phyloP scores from a whole-genome alignment of 2,797 vertebrate species.

The Rhadinocentrus ornatus region DNA sequence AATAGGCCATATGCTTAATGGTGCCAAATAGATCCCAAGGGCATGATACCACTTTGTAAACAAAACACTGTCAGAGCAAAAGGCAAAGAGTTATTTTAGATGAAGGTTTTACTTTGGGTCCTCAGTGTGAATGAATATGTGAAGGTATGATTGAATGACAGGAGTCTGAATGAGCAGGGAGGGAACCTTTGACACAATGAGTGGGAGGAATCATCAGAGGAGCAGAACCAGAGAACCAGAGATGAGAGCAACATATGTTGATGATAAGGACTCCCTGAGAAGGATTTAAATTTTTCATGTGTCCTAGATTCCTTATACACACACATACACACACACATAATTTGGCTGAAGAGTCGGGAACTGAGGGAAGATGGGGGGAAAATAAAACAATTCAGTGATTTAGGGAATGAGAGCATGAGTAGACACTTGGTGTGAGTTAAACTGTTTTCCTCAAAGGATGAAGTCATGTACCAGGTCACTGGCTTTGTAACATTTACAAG shows the following conservation, averaged over 20 bases:
- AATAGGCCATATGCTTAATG: constrained; percentile 59
- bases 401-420: constrained; percentile 50
- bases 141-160: constrained; percentile 44
- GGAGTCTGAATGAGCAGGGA: constrained; percentile 35
- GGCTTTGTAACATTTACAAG: constrained; percentile 55
- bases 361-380: constrained; percentile 33
- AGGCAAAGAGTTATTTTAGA: constrained; percentile 21
- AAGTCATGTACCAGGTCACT: constrained; percentile 56
- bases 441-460: constrained; percentile 50
- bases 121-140: constrained; percentile 34
- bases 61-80: constrained; percentile 31
- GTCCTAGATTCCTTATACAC: constrained; percentile 77
- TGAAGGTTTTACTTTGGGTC: constrained; percentile 18
- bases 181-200: constrained; percentile 47
- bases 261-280: constrained; percentile 78
- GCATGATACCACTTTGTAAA: constrained; percentile 53
- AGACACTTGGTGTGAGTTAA: constrained; percentile 44
- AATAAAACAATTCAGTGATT: constrained; percentile 26
- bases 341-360: constrained; percentile 57
- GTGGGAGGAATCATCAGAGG: constrained; percentile 53
- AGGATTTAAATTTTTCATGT: constrained; percentile 84
- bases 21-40: constrained; percentile 55
- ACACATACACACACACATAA: constrained; percentile 11
- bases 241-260: constrained; percentile 82
- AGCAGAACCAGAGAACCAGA: constrained; percentile 47